Evolutionary conservation across 2,888 invertebrate genomes (phyloP), one percentile per base, ranked within the genome.

Genomic region (Cataglyphis rosenhaueri): DNA sequence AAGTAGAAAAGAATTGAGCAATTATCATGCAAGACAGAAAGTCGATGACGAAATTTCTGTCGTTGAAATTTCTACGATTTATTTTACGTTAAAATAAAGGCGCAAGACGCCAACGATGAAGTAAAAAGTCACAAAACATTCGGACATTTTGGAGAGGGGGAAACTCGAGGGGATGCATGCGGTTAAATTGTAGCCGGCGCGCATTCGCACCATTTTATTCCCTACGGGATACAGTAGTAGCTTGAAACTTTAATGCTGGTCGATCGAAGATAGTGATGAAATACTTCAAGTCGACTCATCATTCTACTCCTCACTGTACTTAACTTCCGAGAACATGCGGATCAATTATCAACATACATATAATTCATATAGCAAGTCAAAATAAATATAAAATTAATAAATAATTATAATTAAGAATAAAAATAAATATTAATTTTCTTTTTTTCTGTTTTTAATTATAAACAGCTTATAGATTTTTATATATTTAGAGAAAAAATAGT

Each of bases 241-340:
- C 68, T 41, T 68, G 79, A 73, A 74, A 70, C n/a, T 84, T 70
- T 68, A 79, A 85, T 73, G 74, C 44, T 25, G 25, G 61, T 44
- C 78, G 52, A 29, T 41, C 38, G 6, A 38, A 84, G 78, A 61
- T 68, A 71, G n/a, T 29, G 57, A 82, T 61, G 68, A 84, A 73
- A 32, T 41, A 70, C 62, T 57, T 78, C 84, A 64, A 74, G 84
- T 66, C 70, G 57, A 62, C 71, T 83, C 52, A 59, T 48, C 25
- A 44, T 32, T 10, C 12, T 64, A 62, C 32, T 83, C 32, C 44
- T 55, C 3, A 35, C 8, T 44, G 57, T 52, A 4, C 44, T 83
- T 83, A 59, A 44, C 32, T 6, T 62, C 9, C 12, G 21, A 41
- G 12, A 65, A 78, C 65, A 76, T 32, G 21, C 32, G 18, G 10